A percentile compares a stretch with the other conserved stretches of the same genome.
Conservation (phyloP, 2,113 vertebrate species). For the Puffinus mauretanicus region DNA sequence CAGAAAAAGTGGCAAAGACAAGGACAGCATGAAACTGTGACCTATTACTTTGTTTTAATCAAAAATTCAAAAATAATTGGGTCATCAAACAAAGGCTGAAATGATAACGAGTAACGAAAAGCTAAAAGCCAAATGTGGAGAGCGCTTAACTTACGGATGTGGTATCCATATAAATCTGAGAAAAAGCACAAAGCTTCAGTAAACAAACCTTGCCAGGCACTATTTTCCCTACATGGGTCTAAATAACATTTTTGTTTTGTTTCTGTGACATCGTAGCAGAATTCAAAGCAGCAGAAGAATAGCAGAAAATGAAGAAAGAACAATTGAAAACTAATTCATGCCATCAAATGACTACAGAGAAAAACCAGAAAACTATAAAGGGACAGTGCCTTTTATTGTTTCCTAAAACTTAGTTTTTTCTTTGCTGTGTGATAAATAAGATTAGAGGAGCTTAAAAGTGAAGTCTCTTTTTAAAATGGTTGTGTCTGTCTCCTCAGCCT, state of each 20-base stretch:
- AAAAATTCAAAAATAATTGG: background rate
- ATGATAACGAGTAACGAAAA: background rate
- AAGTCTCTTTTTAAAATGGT: background rate
- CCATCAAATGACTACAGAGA: background rate
- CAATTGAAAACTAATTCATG: constrained; percentile 36
- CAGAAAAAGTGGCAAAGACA: background rate
- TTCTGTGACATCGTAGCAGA: background rate
- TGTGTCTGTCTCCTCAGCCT: background rate
- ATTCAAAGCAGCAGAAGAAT: constrained; percentile 46
- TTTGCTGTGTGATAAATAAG: background rate
- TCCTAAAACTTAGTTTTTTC: background rate
- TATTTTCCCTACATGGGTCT: background rate
- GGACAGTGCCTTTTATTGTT: background rate
- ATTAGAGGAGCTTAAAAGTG: constrained; percentile 9
- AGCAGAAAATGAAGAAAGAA: constrained; percentile 24
- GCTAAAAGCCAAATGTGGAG: background rate
- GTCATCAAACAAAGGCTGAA: constrained; percentile 6
- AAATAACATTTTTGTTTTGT: constrained; percentile 23
- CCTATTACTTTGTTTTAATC: background rate
- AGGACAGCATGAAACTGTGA: background rate
- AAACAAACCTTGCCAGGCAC: background rate
- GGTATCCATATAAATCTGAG: background rate
- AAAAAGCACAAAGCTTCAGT: background rate
- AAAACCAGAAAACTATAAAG: background rate
- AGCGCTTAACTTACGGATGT: background rate